phyloP scores from a whole-genome alignment of 2,113 vertebrate species.

The Psittacula cyanocephala region DNA sequence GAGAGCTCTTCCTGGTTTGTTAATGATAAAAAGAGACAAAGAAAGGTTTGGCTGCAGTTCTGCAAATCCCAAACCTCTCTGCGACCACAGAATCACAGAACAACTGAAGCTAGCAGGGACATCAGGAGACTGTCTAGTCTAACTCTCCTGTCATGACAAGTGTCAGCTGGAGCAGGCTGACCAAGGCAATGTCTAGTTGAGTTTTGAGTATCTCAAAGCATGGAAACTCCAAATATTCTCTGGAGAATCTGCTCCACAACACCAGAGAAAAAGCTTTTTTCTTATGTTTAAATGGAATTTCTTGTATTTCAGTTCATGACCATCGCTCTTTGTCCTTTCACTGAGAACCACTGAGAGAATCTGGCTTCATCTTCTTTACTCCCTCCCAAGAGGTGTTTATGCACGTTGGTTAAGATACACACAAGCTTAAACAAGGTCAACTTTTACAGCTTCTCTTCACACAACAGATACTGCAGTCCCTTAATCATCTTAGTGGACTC shows the following conservation, averaged over 20 bases:
- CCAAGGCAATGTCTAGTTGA: neutral
- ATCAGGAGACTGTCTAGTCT: too few species aligned
- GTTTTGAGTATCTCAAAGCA: neutral
- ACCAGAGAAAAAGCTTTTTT: neutral
- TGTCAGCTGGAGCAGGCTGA: neutral
- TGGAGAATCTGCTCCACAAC: neutral
- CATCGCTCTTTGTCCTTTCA: neutral
- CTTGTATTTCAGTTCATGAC: neutral
- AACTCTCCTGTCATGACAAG: too few species aligned
- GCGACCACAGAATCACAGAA: too few species aligned
- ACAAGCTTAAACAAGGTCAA: neutral
- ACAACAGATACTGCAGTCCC: neutral
- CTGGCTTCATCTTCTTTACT: neutral
- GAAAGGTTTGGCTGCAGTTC: neutral
- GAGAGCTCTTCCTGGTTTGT: neutral
- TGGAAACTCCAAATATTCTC: neutral
- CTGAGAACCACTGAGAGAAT: neutral
- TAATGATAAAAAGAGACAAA: neutral
- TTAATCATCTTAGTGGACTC: neutral
- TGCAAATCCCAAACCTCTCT: too few species aligned
- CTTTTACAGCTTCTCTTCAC: neutral
- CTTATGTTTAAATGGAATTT: neutral
- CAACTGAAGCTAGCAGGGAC: too few species aligned
- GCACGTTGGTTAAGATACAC: neutral
- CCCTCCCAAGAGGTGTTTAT: neutral